Evolutionary conservation across 2,888 invertebrate genomes (phyloP), one percentile per base, ranked within the genome.

Genomic region (Erynnis tages): DNA sequence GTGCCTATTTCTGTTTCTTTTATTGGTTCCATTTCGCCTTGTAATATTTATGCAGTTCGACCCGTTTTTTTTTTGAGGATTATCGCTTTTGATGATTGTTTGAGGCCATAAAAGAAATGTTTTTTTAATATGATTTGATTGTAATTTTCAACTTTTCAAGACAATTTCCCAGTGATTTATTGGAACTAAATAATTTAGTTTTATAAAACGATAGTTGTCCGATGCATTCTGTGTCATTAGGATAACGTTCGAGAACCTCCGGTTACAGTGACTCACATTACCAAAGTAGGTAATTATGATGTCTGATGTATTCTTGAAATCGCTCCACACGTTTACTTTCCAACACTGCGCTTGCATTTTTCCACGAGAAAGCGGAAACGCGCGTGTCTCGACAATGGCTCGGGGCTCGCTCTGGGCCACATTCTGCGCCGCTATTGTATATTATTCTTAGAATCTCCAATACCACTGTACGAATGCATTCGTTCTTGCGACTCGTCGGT

Each of bases 281-380:
- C 54, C 47, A 44, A 56, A 57, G 58, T 56, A 54, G 56, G 55
- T 55, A 59, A 62, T 61, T 62, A 61, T 59, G 55, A 62, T 61
- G 58, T 56, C 54, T 65, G 65, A 61, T 62, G 56, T 62, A 59
- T 70, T 69, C 67, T 67, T 62, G 67, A 61, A 66, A 69, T 65
- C 62, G 58, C 58, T 58, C 57, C 59, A 62, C 63, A 63, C 69
- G 74, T 78, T 78, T 80, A 78, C 85, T 87, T 86, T 86, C 85
- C 83, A 84, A 79, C 73, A 71, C 76, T 73, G 76, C 72, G 84
- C 77, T 71, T 81, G 81, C 85, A 84, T 87, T 87, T 87, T 87
- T 88, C 79, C 84, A 79, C 85, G 87, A 78, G 87, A 89, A 88
- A 88, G 88, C 88, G 87, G 87, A 88, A 88, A 86, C 82, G 75